These are phyloP conservation scores for Astyanax mexicanus DNA, from an alignment of 2,797 vertebrate genomes.

Conservation along the genomic window DNA sequence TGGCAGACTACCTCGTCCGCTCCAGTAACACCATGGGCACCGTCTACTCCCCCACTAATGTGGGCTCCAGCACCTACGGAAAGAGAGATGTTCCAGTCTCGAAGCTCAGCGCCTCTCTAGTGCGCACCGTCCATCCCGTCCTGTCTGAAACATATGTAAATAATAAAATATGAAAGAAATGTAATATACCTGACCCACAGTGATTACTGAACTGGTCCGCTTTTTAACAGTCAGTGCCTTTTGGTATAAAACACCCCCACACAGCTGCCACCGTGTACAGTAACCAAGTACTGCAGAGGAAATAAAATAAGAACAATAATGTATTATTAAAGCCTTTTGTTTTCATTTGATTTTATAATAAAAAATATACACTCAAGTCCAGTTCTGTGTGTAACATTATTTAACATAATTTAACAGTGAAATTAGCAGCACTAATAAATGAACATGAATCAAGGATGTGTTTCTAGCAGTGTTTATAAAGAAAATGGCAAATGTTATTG, in stretches of 20 bases:
- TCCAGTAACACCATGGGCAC: constrained; percentile 85
- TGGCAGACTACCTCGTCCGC: constrained; percentile 89
- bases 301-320: neutral
- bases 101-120: constrained; percentile 76
- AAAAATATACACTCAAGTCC: constrained; percentile 63
- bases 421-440: neutral
- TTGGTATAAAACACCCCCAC: constrained; percentile 60
- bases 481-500: no score
- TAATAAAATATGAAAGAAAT: constrained; percentile 14
- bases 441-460: constrained; percentile 15
- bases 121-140: constrained; percentile 10
- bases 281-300: constrained; percentile 13
- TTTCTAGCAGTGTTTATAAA: constrained; percentile 8
- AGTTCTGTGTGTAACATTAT: constrained; percentile 56
- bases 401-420: constrained; percentile 2
- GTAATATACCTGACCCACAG: constrained; percentile 28
- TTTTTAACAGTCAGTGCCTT: constrained; percentile 71
- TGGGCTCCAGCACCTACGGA: constrained; percentile 88
- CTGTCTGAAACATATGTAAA: neutral
- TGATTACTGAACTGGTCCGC: constrained; percentile 31
- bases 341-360: constrained; percentile 74
- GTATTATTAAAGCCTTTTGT: constrained; percentile 51
- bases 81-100: constrained; percentile 80
- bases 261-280: constrained; percentile 18
- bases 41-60: constrained; percentile 83